Evolutionary conservation across 2,888 invertebrate species (phyloP).

Genomic region (Trichopoda pennipes): DNA sequence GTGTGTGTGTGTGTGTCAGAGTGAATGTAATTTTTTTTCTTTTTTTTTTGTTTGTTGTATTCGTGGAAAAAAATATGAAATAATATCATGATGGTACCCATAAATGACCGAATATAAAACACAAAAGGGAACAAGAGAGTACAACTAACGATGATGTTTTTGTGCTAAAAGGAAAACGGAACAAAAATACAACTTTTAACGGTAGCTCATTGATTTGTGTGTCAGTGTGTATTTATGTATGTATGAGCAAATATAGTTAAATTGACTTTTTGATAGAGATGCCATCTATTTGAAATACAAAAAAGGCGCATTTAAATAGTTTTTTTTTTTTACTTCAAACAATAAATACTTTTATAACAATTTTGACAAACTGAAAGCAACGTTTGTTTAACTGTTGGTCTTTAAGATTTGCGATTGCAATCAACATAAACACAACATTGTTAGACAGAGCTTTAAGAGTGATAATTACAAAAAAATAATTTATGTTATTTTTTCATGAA

Average conservation of each 20-base stretch:
- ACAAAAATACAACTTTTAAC: slow-evolving; percentile 61
- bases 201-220: slow-evolving; percentile 13
- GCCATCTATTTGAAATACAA: slow-evolving; percentile 25
- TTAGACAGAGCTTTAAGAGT: no score
- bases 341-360: not conserved
- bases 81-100: slow-evolving; percentile 41
- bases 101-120: slow-evolving; percentile 50
- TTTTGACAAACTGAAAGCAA: not conserved
- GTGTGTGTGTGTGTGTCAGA: slow-evolving; percentile 2
- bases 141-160: slow-evolving; percentile 46
- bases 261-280: slow-evolving; percentile 35
- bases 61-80: slow-evolving; percentile 13
- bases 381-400: no score
- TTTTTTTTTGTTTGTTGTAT: slow-evolving; percentile 25
- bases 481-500: no score
- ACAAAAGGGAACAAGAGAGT: slow-evolving; percentile 49
- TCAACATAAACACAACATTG: no score
- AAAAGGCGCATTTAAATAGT: slow-evolving; percentile 11
- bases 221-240: not conserved
- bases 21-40: not conserved
- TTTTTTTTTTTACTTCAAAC: not conserved
- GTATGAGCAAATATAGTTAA: slow-evolving; percentile 18
- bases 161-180: slow-evolving; percentile 55
- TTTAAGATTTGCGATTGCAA: no score
- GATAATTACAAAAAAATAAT: no score